Evolutionary conservation across 1,140 invertebrate genomes (phyloP).

Genomic region (Melitaea cinxia): DNA sequence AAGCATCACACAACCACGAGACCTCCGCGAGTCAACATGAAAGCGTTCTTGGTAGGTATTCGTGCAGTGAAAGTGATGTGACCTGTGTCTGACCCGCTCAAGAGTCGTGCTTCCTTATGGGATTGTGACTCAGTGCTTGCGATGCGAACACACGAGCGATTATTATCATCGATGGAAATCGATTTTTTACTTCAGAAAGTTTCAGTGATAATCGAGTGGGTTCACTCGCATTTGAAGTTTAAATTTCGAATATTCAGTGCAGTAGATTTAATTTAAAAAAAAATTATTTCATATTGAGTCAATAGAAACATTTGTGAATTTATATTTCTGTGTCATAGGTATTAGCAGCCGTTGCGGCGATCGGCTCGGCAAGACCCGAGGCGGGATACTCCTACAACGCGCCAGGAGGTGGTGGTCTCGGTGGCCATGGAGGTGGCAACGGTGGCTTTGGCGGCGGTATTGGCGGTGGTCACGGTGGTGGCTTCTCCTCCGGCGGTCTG

Average conservation of each 20-base stretch:
- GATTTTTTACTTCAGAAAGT: slow-evolving; percentile 33
- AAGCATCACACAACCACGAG: slow-evolving; percentile 77
- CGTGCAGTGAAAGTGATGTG: slow-evolving; percentile 74
- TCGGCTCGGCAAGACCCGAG: slow-evolving; percentile 83
- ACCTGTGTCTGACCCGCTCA: slow-evolving; percentile 60
- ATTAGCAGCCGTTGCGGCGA: slow-evolving; percentile 83
- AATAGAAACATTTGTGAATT: slow-evolving; percentile 16
- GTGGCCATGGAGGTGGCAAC: slow-evolving; percentile 59
- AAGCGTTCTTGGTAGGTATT: slow-evolving; percentile 80
- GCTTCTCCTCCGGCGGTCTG: slow-evolving; percentile 56
- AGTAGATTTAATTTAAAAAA: background rate
- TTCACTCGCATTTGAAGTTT: background rate
- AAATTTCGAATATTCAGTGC: background rate
- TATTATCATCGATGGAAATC: slow-evolving; percentile 30
- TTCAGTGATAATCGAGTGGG: slow-evolving; percentile 19
- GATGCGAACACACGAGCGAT: slow-evolving; percentile 31
- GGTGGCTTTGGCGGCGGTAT: slow-evolving; percentile 59
- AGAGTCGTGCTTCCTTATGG: slow-evolving; percentile 56
- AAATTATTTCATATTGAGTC: background rate
- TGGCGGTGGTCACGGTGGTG: slow-evolving; percentile 50
- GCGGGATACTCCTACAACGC: slow-evolving; percentile 84
- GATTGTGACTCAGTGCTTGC: slow-evolving; percentile 55
- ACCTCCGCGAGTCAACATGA: slow-evolving; percentile 80
- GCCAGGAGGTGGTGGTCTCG: slow-evolving; percentile 74
- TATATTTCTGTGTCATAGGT: slow-evolving; percentile 64